Conservation (phyloP, 2,888 invertebrate species). For the Nemotelus nigrinus region DNA sequence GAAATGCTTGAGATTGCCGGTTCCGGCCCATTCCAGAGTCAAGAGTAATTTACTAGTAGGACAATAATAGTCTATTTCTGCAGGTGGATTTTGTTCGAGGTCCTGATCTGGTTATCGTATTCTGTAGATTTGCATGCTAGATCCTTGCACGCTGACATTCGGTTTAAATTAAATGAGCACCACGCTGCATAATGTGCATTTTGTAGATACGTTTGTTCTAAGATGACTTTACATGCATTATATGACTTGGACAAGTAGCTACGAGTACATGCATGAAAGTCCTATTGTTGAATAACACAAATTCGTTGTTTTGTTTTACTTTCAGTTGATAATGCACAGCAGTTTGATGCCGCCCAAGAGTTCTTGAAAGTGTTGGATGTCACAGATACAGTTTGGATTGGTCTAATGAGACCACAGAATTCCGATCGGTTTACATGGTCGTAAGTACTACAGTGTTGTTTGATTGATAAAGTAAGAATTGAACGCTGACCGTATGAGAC, state of each 20-base stretch:
- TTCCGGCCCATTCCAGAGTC: slow-evolving; percentile 6
- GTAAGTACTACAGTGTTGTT: slow-evolving; percentile 67
- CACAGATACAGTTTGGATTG: slow-evolving; percentile 81
- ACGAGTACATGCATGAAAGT: too few species aligned
- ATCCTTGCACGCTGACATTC: slow-evolving; percentile 14
- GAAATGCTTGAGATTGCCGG: slow-evolving; percentile 7
- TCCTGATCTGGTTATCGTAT: neutral
- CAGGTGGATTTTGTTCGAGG: neutral
- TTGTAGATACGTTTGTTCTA: too few species aligned
- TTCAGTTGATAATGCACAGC: slow-evolving; percentile 78
- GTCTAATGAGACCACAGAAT: slow-evolving; percentile 76
- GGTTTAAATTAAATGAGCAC: slow-evolving; percentile 5
- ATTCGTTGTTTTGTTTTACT: slow-evolving; percentile 32
- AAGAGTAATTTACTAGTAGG: slow-evolving; percentile 1
- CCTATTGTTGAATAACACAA: neutral
- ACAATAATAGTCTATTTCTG: neutral
- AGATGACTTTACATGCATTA: too few species aligned
- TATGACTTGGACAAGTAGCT: too few species aligned
- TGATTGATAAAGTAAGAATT: too few species aligned
- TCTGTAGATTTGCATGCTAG: slow-evolving; percentile 18
- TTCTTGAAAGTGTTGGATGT: slow-evolving; percentile 82
- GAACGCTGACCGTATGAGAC: too few species aligned
- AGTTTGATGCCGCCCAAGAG: slow-evolving; percentile 81
- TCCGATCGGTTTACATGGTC: slow-evolving; percentile 81
- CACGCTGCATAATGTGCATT: neutral